Percentiles rank a stretch among this genome's conserved stretches.
phyloP scores from a whole-genome alignment of 2,888 invertebrate genomes.

The Bombyx huttoni region DNA sequence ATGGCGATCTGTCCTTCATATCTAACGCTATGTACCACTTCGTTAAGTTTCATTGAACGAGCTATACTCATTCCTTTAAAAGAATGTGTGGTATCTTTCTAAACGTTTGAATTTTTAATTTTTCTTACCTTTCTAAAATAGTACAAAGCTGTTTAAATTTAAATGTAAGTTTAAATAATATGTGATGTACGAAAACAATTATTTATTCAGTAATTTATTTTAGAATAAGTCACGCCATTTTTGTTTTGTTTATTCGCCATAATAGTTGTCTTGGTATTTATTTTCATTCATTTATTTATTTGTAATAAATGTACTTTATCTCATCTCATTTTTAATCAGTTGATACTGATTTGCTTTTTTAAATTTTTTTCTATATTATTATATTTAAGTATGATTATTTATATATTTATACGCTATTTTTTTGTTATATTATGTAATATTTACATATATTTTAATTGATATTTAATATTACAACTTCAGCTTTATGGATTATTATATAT shows the following conservation, averaged over 20 bases:
- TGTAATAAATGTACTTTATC: too few species aligned
- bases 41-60: too few species aligned
- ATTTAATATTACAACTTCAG: background rate
- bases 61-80: background rate
- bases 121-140: background rate
- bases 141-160: background rate
- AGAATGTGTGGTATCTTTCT: background rate
- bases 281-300: too few species aligned
- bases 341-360: slow-evolving; percentile 1
- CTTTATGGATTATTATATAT: slow-evolving; percentile 1
- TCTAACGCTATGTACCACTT: too few species aligned
- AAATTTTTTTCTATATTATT: too few species aligned
- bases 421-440: slow-evolving; percentile 2
- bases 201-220: slow-evolving; percentile 23
- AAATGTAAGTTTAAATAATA: background rate
- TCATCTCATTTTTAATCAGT: too few species aligned
- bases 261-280: background rate
- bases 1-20: too few species aligned
- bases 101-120: background rate
- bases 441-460: background rate
- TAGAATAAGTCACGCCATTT: slow-evolving; percentile 12
- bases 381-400: background rate
- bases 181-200: slow-evolving; percentile 2
- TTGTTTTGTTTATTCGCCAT: background rate
- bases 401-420: background rate